Evolutionary conservation across 2,113 vertebrate species (phyloP), one percentile per base, ranked within the genome.

Genomic region (Cavia aperea): DNA sequence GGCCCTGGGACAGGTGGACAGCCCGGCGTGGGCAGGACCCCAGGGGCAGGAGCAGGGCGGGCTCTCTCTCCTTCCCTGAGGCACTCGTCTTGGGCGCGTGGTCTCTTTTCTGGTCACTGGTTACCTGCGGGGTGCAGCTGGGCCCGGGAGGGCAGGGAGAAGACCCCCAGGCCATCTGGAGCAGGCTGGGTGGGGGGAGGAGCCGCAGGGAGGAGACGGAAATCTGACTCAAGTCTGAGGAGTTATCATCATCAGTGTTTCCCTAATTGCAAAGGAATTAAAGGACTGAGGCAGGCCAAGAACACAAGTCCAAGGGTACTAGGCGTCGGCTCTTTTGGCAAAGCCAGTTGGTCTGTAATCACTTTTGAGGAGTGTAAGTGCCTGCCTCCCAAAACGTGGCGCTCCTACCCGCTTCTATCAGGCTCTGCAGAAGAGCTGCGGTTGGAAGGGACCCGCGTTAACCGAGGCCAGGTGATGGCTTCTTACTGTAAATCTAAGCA

Each of bases 261-360:
- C 73, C 62, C 88, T 94, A 93, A 96, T 95, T 93, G 91, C 94
- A 63, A 94, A 94, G 92, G 86, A 88, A 91, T 63, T 46, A 78
- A 95, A 43, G 73, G 81, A 7, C 91, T 54, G 43, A 75, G 23
- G 65, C 2, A 11, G 51, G 96, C 97, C 97, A 97, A 65, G 93
- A 95, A 72, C 90, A 95, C 49, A 33, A 11, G 0, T 0, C 3
- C 62, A 65, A 90, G 78, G 9, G 23, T 65, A 43, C 88, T 58
- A 94, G 92, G 36, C 58, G 91, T 86, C 11, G 78, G 46, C 82
- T 84, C 70, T 91, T 89, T 93, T 95, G 96, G 92, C 94, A 94
- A 84, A 89, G 79, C 66, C 33, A 24, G 70, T 78, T 65, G 83
- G 93, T 23, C 66, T 94, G 95, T 96, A 95, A 95, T 95, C 90